Percentiles rank a stretch among this genome's conserved stretches.
phyloP scores from a whole-genome alignment of 1,140 invertebrate species.

The Drosophila watanabei region DNA sequence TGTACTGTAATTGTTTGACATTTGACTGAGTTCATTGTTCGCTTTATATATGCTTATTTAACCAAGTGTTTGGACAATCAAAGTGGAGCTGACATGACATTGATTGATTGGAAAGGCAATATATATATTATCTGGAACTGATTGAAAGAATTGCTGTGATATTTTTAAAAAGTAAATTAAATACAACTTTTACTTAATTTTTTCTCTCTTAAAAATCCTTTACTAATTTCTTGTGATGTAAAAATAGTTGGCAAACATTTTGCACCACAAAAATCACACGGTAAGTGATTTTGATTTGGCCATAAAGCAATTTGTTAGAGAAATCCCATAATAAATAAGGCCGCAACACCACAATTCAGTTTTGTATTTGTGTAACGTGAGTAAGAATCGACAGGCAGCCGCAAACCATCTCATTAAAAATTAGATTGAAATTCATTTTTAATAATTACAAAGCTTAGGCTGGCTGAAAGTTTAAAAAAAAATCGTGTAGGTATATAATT shows the following conservation, averaged over 20 bases:
- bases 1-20: constrained; percentile 51
- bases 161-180: background rate
- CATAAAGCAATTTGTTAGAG: constrained; percentile 35
- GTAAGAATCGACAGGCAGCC: constrained; percentile 25
- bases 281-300: constrained; percentile 43
- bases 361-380: constrained; percentile 10
- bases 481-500: constrained; percentile 8
- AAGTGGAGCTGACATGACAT: constrained; percentile 30
- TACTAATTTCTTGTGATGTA: constrained; percentile 4
- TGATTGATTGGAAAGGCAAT: constrained; percentile 46
- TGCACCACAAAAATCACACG: constrained; percentile 64
- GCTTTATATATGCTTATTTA: constrained; percentile 30
- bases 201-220: background rate
- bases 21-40: constrained; percentile 47
- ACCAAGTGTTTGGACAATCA: constrained; percentile 52
- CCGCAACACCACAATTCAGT: constrained; percentile 35
- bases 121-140: constrained; percentile 46
- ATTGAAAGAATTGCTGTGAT: constrained; percentile 10
- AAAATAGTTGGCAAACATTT: constrained; percentile 17
- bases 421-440: constrained; percentile 72
- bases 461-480: background rate
- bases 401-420: constrained; percentile 74
- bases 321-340: constrained; percentile 34
- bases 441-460: constrained; percentile 40
- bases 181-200: background rate